Evolutionary conservation across 1,140 invertebrate genomes (phyloP).

Genomic region (Holotrichia oblita): DNA sequence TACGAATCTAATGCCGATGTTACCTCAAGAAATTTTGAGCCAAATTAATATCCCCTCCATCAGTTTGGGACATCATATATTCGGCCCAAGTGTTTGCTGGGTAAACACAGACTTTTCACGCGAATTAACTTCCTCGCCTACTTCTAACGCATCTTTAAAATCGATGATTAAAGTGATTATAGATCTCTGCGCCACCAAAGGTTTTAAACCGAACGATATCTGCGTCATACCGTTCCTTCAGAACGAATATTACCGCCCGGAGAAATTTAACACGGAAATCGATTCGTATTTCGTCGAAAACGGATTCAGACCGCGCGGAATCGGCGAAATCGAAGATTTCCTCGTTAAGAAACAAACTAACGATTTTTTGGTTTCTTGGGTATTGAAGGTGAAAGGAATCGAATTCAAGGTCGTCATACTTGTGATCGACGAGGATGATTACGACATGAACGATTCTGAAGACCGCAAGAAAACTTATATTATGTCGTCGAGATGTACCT

Average conservation of each 20-base stretch:
- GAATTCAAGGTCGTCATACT: constrained; percentile 61
- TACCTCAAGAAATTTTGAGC: constrained; percentile 46
- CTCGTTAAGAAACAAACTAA: constrained; percentile 52
- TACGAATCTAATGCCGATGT: constrained; percentile 51
- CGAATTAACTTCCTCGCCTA: constrained; percentile 41
- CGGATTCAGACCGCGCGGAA: constrained; percentile 55
- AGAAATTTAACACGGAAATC: constrained; percentile 56
- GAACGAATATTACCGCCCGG: constrained; percentile 49
- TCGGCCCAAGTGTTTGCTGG: constrained; percentile 59
- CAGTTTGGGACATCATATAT: constrained; percentile 54
- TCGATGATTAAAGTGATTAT: constrained; percentile 55
- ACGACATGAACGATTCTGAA: constrained; percentile 56
- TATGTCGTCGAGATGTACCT: constrained; percentile 59
- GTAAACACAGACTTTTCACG: constrained; percentile 44
- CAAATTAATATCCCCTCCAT: constrained; percentile 53
- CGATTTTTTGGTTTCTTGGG: constrained; percentile 59
- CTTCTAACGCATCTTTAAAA: constrained; percentile 39
- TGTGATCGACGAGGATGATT: constrained; percentile 59
- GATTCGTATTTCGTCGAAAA: constrained; percentile 56
- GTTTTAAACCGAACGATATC: constrained; percentile 59
- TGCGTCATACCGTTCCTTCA: constrained; percentile 59
- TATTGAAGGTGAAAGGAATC: constrained; percentile 58
- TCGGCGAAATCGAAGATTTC: constrained; percentile 57
- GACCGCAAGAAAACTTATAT: constrained; percentile 59
- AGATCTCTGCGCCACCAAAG: constrained; percentile 58